Conservation (phyloP, 2,888 invertebrate genomes). For the Apamea epomidion region DNA sequence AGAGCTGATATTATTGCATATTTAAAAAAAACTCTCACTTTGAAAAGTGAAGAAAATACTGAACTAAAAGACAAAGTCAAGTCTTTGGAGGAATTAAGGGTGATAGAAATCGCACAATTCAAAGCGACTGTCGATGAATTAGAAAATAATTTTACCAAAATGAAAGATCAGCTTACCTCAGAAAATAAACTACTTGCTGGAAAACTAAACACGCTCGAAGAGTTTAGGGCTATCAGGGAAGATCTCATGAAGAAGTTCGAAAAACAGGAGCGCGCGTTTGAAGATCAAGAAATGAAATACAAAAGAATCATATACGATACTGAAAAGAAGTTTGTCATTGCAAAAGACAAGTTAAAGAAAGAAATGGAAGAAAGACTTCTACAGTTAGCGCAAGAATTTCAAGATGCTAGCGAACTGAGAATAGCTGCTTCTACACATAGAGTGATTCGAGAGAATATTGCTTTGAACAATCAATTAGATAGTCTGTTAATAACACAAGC, state of each 20-base stretch:
- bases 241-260: conserved; percentile 96
- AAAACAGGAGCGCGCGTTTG: conserved; percentile 93
- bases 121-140: conserved; percentile 92
- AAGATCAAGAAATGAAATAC: conserved; percentile 94
- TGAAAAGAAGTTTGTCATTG: conserved; percentile 93
- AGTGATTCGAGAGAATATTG: conserved; percentile 95
- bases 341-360: conserved; percentile 95
- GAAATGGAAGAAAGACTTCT: conserved; percentile 96
- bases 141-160: conserved; percentile 93
- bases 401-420: conserved; percentile 95
- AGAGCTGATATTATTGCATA: conserved; percentile 96
- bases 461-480: conserved; percentile 94
- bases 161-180: conserved; percentile 95
- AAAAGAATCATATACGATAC: conserved; percentile 94
- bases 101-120: conserved; percentile 92
- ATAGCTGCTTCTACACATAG: conserved; percentile 97
- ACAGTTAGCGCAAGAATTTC: conserved; percentile 95
- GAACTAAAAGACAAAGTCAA: conserved; percentile 93
- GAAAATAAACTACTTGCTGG: conserved; percentile 96
- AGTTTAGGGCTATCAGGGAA: conserved; percentile 96
- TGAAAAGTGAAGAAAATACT: conserved; percentile 92
- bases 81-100: conserved; percentile 93
- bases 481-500: conserved; percentile 91
- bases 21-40: conserved; percentile 93
- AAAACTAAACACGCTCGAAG: conserved; percentile 96